A percentile compares a stretch with the other conserved stretches of the same genome.
phyloP scores from a whole-genome alignment of 2,113 vertebrate genomes.

The Cephalopholis sonnerati region DNA sequence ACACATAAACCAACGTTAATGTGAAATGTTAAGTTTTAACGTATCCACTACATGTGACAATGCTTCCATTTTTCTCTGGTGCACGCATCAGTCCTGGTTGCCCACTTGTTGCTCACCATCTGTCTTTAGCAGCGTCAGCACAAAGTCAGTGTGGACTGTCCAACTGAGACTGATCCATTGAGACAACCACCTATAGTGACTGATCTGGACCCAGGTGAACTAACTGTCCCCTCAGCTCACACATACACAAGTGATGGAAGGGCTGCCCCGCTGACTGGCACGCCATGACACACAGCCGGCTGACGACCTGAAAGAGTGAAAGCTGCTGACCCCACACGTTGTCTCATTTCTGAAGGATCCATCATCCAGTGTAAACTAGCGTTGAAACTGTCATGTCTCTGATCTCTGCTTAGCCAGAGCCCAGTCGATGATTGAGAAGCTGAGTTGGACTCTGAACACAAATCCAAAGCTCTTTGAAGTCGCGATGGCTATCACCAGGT shows the following conservation, averaged over 20 bases:
- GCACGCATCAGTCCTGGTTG: background rate
- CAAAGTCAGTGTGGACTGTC: constrained; percentile 21
- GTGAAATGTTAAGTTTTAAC: too few species aligned
- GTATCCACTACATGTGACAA: background rate
- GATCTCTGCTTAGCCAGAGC: constrained; percentile 40
- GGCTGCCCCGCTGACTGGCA: constrained; percentile 39
- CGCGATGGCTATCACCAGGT: constrained; percentile 36
- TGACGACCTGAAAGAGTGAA: constrained; percentile 45
- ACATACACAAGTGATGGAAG: constrained; percentile 16
- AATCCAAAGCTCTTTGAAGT: constrained; percentile 60
- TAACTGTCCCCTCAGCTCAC: constrained; percentile 19
- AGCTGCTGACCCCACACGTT: constrained; percentile 74
- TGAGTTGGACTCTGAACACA: background rate
- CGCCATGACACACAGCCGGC: background rate
- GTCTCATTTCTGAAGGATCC: constrained; percentile 59
- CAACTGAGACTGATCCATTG: constrained; percentile 46
- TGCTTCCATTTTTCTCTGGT: too few species aligned
- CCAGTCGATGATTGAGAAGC: constrained; percentile 40
- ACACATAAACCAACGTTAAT: too few species aligned
- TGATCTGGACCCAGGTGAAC: constrained; percentile 43
- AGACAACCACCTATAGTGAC: constrained; percentile 52
- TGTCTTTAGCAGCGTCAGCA: constrained; percentile 62
- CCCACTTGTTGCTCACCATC: constrained; percentile 44
- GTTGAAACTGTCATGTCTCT: constrained; percentile 43
- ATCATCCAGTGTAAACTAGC: constrained; percentile 34